phyloP scores from a whole-genome alignment of 2,797 vertebrate genomes.

The Lateolabrax maculatus region DNA sequence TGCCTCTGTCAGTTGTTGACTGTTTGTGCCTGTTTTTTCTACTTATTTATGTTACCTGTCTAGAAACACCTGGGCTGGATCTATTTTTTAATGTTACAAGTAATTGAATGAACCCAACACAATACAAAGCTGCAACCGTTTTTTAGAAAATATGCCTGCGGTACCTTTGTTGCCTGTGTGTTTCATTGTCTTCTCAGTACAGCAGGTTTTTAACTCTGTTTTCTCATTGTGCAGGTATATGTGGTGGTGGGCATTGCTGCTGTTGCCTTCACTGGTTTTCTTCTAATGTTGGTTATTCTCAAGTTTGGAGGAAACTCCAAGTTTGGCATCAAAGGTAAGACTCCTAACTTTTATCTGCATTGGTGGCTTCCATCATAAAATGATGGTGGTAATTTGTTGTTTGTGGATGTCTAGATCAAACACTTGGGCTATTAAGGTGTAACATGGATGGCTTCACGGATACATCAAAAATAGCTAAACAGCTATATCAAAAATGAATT shows the following conservation, averaged over 20 bases:
- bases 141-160: conserved; percentile 8
- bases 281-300: conserved; percentile 95
- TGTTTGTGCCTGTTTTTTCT: conserved; percentile 17
- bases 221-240: conserved; percentile 88
- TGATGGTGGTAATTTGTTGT: not conserved
- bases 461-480: conserved; percentile 27
- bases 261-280: conserved; percentile 94
- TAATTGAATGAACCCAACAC: conserved; percentile 38
- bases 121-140: conserved; percentile 9
- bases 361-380: not conserved
- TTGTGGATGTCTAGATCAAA: conserved; percentile 7
- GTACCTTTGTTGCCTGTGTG: conserved; percentile 12
- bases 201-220: conserved; percentile 6
- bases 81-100: conserved; percentile 8
- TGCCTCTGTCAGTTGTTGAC: conserved; percentile 10
- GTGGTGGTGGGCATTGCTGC: conserved; percentile 97
- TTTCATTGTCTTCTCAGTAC: not conserved
- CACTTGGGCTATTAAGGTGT: not conserved
- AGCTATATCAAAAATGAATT: not conserved
- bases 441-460: conserved; percentile 60
- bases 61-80: conserved; percentile 28
- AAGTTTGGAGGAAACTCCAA: conserved; percentile 98
- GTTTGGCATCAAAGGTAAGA: conserved; percentile 99
- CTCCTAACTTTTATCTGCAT: conserved; percentile 17
- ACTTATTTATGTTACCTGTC: conserved; percentile 27